Base-by-base conservation (phyloP, 2,113 vertebrate genomes). In the Urocitellus parryii region DNA sequence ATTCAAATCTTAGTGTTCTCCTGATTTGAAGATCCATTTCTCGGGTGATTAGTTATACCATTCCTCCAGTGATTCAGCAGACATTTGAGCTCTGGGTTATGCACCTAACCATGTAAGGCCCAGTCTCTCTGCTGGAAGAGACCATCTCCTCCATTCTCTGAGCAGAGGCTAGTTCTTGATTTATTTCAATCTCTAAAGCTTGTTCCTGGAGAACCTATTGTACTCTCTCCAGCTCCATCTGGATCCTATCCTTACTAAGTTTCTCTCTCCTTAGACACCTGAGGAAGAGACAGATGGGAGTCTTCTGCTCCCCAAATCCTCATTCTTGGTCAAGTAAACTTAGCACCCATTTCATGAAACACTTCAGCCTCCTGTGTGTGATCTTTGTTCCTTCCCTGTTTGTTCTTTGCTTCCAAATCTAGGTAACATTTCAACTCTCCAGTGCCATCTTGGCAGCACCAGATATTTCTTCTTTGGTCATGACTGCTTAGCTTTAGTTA, bases 61-160 rank as follows among this genome's bases (percentile, higher is more conserved):
- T 5, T 72, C 34, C 7, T 39, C 39, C 37, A 84, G 5, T 53
- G 84, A 32, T n/a, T 32, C 16, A 48, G 4, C 17, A 56, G 42
- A 51, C 3, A 77, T 27, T 32, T 48, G 63, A 68, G 22, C 9
- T 68, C 4, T 24, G 7, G 10, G 39, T 53, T 34, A 73, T 22
- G 8, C 2, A 5, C 1, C 27, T 0, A 1, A 11, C 32, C 27
- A 27, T 7, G 37, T 9, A 79, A 68, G 32, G 39, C 20, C 22
- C 42, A 72, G 8, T 4, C 29, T 67, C 0, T 29, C 61, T 80
- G 70, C 87, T 63, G 39, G 48, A 82, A 22, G 58, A 83, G 5
- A 3, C 22, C 53, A 68, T 1, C 29, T 56, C 11, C 14, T 16
- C 58, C 4, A 4, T 25, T 25, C 4, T 83, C 37, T 63, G 37